These are phyloP conservation scores for Mus pahari DNA, from an alignment of 2,113 vertebrate genomes.

Conservation along the genomic window DNA sequence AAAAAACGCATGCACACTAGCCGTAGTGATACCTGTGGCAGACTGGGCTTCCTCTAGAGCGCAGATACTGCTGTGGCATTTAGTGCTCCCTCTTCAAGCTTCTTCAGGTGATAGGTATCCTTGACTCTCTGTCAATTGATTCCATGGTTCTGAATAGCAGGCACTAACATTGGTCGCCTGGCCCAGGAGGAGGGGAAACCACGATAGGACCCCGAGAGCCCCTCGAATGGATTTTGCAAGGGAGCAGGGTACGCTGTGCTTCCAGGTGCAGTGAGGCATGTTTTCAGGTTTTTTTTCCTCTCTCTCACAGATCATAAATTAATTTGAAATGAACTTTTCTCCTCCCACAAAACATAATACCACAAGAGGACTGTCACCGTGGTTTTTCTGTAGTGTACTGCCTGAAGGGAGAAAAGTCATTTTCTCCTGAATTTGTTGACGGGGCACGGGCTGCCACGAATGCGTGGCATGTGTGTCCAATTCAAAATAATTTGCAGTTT, in stretches of 20 bases:
- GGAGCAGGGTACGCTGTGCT: not conserved
- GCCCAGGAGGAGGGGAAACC: not conserved
- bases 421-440: conserved; percentile 78
- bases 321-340: conserved; percentile 79
- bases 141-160: conserved; percentile 49
- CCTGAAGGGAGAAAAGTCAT: conserved; percentile 64
- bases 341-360: conserved; percentile 70
- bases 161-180: conserved; percentile 3
- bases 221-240: conserved; percentile 71
- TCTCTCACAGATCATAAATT: conserved; percentile 73
- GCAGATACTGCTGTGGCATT: not conserved
- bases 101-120: conserved; percentile 37
- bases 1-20: not conserved
- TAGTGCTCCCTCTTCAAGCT: not conserved
- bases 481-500: conserved; percentile 80
- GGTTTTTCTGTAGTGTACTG: conserved; percentile 54
- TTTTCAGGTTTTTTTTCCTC: conserved; percentile 54
- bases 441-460: conserved; percentile 53
- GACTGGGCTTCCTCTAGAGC: not conserved
- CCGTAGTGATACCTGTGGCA: not conserved
- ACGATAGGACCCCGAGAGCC: not conserved
- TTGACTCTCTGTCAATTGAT: conserved; percentile 68
- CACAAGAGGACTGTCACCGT: conserved; percentile 54
- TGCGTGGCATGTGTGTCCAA: conserved; percentile 77
- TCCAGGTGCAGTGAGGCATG: conserved; percentile 68